Conservation (phyloP, 2,888 invertebrate species). For the Apotomis turbidana region DNA sequence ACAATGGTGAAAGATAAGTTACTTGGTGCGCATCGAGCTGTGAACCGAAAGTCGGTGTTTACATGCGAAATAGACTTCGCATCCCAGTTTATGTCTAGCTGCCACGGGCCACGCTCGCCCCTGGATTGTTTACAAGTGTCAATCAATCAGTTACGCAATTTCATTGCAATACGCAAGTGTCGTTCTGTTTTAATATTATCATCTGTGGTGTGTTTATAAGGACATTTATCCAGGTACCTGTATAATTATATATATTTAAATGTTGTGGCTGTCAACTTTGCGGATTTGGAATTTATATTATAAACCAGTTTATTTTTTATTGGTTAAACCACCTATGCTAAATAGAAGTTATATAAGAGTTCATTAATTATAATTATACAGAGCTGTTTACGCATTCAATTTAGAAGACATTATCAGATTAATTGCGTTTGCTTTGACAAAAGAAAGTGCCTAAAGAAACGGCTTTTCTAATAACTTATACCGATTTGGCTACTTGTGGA, state of each 20-base stretch:
- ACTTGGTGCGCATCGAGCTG: conserved; percentile 82
- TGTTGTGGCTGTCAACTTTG: neutral
- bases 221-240: conserved; percentile 18
- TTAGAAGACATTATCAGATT: neutral
- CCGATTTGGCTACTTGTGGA: conserved; percentile 19
- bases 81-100: conserved; percentile 76
- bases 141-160: conserved; percentile 47
- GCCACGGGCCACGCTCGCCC: conserved; percentile 68
- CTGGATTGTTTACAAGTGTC: conserved; percentile 51
- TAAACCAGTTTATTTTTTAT: neutral
- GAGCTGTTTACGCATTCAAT: neutral
- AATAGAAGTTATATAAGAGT: neutral
- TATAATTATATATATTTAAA: neutral
- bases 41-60: conserved; percentile 83
- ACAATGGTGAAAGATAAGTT: conserved; percentile 84
- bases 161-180: conserved; percentile 26
- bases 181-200: conserved; percentile 39
- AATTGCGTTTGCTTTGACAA: conserved; percentile 7
- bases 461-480: conserved; percentile 1
- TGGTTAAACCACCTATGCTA: neutral
- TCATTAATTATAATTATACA: neutral
- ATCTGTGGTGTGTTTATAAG: conserved; percentile 43
- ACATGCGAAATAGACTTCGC: conserved; percentile 76
- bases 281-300: neutral
- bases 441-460: conserved; percentile 13